Base-by-base conservation (phyloP, 2,113 vertebrate genomes). In the Eonycteris spelaea region DNA sequence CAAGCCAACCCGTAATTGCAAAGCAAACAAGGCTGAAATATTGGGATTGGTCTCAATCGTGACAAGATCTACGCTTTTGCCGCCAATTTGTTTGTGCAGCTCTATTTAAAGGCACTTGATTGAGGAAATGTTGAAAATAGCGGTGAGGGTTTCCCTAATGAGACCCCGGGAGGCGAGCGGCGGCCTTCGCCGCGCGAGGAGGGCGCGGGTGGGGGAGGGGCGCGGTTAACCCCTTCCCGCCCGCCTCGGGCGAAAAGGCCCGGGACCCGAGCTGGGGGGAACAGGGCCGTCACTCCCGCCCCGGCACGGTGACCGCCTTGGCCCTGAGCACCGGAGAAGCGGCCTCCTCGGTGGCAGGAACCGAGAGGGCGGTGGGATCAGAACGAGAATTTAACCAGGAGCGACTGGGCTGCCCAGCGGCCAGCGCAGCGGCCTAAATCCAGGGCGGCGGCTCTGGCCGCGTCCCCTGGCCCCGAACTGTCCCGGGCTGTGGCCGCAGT, bases 91-190 rank as follows among this genome's bases (percentile, higher is more conserved):
- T 99, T 98, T 98, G 98, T 96, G 98, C 96, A 98, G 98, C 98
- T 98, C 98, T 98, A 98, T 98, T 99, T 99, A 98, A 98, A 98
- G 98, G 98, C 97, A 70, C 97, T 98, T 98, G 99, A 99, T 99
- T 98, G 98, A 98, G 98, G 98, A 98, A 99, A 99, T 68, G 98
- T 98, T 98, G 98, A 95, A 98, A 98, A 99, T 98, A 98, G 98
- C 98, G 98, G 97, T 88, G 93, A 98, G 98, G 97, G 98, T 98
- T 99, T 98, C 98, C 98, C 98, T 99, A 99, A 99, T 98, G 98
- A 99, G 99, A 98, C 98, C 98, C 98, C 98, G 94, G 97, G 98
- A 99, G 98, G 98, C 98, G 98, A 98, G 98, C 90, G 26, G 97
- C 35, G 98, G 98, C 97, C 96, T 97, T 97, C 97, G 96, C 83